Evolutionary conservation across 2,888 invertebrate species (phyloP).

Genomic region (Linnaemya vulpina): DNA sequence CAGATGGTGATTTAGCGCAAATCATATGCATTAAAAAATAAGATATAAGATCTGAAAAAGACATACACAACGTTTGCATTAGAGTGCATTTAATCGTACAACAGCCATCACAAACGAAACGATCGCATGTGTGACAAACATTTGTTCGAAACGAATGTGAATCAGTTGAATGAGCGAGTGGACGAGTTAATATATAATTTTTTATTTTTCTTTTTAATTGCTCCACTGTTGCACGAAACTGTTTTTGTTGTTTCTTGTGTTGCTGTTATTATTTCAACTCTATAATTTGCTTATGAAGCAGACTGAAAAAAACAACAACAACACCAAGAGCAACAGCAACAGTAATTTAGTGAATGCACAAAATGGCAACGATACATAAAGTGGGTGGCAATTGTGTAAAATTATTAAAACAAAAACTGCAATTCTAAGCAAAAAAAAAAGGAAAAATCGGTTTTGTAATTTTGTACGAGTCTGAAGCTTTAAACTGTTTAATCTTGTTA

Average conservation of each 20-base stretch:
- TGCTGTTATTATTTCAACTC: conserved; percentile 24
- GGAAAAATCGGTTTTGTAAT: conserved; percentile 23
- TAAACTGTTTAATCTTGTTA: conserved; percentile 81
- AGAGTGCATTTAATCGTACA: neutral
- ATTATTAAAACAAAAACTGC: conserved; percentile 61
- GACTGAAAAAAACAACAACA: conserved; percentile 55
- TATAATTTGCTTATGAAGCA: conserved; percentile 64
- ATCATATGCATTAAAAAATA: neutral
- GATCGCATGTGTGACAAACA: conserved; percentile 70
- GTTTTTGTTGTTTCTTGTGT: conserved; percentile 18
- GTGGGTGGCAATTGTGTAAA: conserved; percentile 69
- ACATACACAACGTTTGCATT: neutral
- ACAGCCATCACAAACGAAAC: neutral
- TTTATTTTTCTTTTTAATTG: conserved; percentile 19
- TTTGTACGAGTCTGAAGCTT: conserved; percentile 45
- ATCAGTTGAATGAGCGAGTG: conserved; percentile 56
- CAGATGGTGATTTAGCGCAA: conserved; percentile 12
- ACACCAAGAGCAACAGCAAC: conserved; percentile 6
- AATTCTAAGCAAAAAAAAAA: conserved; percentile 14
- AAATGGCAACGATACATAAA: conserved; percentile 59
- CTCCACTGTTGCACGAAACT: conserved; percentile 52
- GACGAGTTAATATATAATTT: conserved; percentile 45
- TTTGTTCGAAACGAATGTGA: conserved; percentile 67
- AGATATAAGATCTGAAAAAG: conserved; percentile 13
- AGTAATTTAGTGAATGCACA: conserved; percentile 40